These are phyloP conservation scores for Macrosiphum euphorbiae DNA, from an alignment of 2,888 invertebrate genomes.

Conservation along the genomic window DNA sequence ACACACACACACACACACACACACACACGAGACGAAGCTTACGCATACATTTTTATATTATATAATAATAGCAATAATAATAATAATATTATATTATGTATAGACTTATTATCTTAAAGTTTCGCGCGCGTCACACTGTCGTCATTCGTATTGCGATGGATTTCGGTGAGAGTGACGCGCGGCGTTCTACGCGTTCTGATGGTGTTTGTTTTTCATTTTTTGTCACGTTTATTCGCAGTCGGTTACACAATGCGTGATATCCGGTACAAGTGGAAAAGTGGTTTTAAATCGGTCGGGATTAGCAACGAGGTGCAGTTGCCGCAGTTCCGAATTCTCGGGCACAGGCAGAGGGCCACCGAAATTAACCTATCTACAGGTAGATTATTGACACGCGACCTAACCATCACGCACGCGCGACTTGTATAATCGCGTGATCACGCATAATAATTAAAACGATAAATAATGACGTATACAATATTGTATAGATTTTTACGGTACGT, in stretches of 20 bases:
- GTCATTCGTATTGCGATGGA: constrained; percentile 12
- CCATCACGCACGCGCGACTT: constrained; percentile 48
- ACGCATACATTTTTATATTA: not conserved
- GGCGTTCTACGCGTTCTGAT: constrained; percentile 14
- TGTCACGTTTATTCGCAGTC: constrained; percentile 74
- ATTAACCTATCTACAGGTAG: constrained; percentile 96
- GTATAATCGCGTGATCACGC: not conserved
- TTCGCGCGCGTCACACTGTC: constrained; percentile 19
- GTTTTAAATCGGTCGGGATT: constrained; percentile 93
- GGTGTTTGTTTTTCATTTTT: constrained; percentile 17
- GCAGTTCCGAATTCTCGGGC: constrained; percentile 96
- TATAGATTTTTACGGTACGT: not conserved
- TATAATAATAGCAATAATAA: not conserved
- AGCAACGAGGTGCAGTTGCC: constrained; percentile 96
- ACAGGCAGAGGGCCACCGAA: constrained; percentile 94
- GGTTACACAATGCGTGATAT: constrained; percentile 98
- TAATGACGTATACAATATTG: not conserved
- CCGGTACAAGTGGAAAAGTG: constrained; percentile 96
- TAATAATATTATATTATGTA: not conserved
- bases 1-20: constrained; percentile 1
- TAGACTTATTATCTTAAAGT: not conserved
- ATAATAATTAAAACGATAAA: not conserved
- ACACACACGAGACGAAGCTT: constrained; percentile 21
- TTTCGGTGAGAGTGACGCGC: constrained; percentile 37
- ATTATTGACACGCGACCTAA: constrained; percentile 68